Conservation (phyloP, 2,113 vertebrate species). For the Anguilla rostrata region DNA sequence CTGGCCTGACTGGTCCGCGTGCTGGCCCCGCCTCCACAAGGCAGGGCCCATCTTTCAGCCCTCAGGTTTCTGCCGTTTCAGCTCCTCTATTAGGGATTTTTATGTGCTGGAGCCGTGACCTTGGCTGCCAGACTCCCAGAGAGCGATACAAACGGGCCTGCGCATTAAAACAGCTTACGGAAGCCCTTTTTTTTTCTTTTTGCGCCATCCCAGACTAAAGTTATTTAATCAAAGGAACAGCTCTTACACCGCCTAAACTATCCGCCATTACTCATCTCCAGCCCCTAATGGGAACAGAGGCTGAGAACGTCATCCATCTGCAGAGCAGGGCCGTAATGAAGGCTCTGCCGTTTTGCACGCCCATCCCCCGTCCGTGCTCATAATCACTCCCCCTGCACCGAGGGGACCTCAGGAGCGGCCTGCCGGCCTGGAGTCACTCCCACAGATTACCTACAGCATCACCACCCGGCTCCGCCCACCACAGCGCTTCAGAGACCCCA, state of each 20-base stretch:
- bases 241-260: constrained; percentile 71
- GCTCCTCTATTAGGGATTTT: constrained; percentile 75
- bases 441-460: background rate
- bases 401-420: background rate
- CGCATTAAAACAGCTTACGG: constrained; percentile 82
- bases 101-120: constrained; percentile 73
- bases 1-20: constrained; percentile 60
- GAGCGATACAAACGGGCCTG: constrained; percentile 68
- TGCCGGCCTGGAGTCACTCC: background rate
- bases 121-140: constrained; percentile 61
- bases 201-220: constrained; percentile 66
- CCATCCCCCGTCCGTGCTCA: constrained; percentile 29
- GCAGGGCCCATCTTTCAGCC: constrained; percentile 77
- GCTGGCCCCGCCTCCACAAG: constrained; percentile 65
- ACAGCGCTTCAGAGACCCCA: background rate
- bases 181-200: constrained; percentile 61
- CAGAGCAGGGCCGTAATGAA: constrained; percentile 49
- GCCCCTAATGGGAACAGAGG: constrained; percentile 61
- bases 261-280: constrained; percentile 71
- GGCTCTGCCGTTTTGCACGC: constrained; percentile 33
- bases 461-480: background rate
- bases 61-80: constrained; percentile 80
- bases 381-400: constrained; percentile 19
- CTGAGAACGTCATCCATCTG: constrained; percentile 67
- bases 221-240: constrained; percentile 77